A percentile compares a stretch with the other conserved stretches of the same genome.
Conservation (phyloP, 2,888 invertebrate species). For the Apotomis betuletana region DNA sequence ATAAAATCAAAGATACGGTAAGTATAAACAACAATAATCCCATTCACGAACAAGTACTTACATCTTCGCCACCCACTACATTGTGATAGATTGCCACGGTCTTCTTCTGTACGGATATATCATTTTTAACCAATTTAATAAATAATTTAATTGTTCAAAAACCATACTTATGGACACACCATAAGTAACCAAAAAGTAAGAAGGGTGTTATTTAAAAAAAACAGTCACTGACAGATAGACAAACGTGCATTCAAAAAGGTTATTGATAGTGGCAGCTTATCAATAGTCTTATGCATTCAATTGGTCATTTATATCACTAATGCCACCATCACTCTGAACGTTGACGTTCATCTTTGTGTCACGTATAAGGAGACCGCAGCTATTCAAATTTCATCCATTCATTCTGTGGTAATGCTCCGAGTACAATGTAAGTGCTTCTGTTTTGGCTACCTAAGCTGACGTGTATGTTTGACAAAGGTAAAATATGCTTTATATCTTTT, state of each 20-base stretch:
- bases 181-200: conserved; percentile 4
- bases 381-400: conserved; percentile 36
- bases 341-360: conserved; percentile 54
- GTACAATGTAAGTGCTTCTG: conserved; percentile 28
- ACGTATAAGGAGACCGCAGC: conserved; percentile 44
- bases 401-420: conserved; percentile 9
- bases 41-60: conserved; percentile 8
- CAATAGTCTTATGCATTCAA: conserved; percentile 46
- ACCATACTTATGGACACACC: conserved; percentile 9
- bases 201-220: conserved; percentile 1
- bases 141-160: conserved; percentile 14
- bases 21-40: conserved; percentile 7
- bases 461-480: neutral
- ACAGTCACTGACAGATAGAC: conserved; percentile 14
- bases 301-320: conserved; percentile 58
- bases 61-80: conserved; percentile 8
- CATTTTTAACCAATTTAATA: neutral
- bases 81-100: conserved; percentile 11
- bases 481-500: neutral
- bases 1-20: conserved; percentile 9
- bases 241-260: conserved; percentile 24
- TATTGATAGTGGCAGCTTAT: conserved; percentile 45
- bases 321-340: conserved; percentile 57
- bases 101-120: conserved; percentile 3
- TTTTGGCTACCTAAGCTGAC: conserved; percentile 24